These are phyloP conservation scores for Heliconius cydno DNA, from an alignment of 2,888 invertebrate species.

Conservation along the genomic window DNA sequence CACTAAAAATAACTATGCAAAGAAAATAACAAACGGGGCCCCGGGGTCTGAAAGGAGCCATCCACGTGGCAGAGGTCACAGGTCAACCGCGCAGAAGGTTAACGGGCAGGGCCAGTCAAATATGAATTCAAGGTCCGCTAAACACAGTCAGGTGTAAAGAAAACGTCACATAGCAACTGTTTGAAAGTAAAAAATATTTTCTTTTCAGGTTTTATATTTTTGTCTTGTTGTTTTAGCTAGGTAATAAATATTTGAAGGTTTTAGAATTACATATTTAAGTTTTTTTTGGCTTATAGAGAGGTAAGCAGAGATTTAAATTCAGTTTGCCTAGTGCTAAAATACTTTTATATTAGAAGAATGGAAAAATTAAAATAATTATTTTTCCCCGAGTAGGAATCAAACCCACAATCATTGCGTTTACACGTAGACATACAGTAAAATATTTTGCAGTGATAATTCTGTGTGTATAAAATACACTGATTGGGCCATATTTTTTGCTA, in stretches of 20 bases:
- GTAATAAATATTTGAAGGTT: not conserved
- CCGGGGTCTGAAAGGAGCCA: conserved; percentile 52
- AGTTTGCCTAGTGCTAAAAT: not conserved
- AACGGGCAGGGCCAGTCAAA: conserved; percentile 30
- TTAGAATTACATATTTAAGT: not conserved
- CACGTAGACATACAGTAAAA: too few species aligned
- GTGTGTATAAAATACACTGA: not conserved
- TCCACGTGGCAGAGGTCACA: conserved; percentile 76
- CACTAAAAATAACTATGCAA: conserved; percentile 60
- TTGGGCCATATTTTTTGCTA: not conserved
- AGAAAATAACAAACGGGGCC: conserved; percentile 61
- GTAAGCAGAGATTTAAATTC: not conserved
- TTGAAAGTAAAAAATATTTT: not conserved
- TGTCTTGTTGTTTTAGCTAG: not conserved
- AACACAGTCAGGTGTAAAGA: conserved; percentile 16
- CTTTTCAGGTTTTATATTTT: not conserved
- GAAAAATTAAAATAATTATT: not conserved
- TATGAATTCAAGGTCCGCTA: conserved; percentile 24
- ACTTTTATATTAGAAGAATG: not conserved
- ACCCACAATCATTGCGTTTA: not conserved
- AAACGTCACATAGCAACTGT: not conserved
- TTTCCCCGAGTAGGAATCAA: not conserved
- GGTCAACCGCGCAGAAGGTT: conserved; percentile 54
- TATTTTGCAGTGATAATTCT: not conserved
- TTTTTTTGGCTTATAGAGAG: too few species aligned